These are phyloP conservation scores for Amiota mariae DNA, from an alignment of 2,888 invertebrate genomes.

Conservation along the genomic window DNA sequence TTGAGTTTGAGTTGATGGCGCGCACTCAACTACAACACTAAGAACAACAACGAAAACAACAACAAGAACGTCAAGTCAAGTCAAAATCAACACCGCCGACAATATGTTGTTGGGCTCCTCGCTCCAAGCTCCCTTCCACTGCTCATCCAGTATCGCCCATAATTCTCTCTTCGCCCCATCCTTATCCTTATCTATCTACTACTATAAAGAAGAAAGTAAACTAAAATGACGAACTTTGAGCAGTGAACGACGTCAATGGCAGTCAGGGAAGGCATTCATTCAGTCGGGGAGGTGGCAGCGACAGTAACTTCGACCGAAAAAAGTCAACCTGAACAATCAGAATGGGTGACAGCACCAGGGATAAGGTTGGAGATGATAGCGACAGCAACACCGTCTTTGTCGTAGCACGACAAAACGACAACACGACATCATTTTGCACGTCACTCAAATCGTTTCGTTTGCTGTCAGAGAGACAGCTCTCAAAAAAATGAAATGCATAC, in stretches of 20 bases:
- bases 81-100: slow-evolving; percentile 51
- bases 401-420: slow-evolving; percentile 54
- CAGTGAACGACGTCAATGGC: slow-evolving; percentile 42
- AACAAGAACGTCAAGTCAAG: slow-evolving; percentile 44
- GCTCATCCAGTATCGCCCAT: too few relatives aligned
- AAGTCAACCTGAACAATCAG: slow-evolving; percentile 54
- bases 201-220: too few relatives aligned
- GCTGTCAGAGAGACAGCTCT: slow-evolving; percentile 63
- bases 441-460: slow-evolving; percentile 64
- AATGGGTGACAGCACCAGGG: slow-evolving; percentile 34
- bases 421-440: slow-evolving; percentile 71
- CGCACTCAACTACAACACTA: slow-evolving; percentile 42
- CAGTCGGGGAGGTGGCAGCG: background rate
- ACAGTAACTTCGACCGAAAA: slow-evolving; percentile 36
- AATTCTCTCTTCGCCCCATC: background rate
- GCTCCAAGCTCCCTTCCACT: too few relatives aligned
- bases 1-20: slow-evolving; percentile 58
- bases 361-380: slow-evolving; percentile 41
- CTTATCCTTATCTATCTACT: too few relatives aligned
- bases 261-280: background rate
- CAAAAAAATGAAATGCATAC: slow-evolving; percentile 62
- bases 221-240: slow-evolving; percentile 36
- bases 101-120: background rate
- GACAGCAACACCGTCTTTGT: slow-evolving; percentile 40
- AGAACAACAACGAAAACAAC: slow-evolving; percentile 53